Base-by-base conservation (phyloP, 1,140 invertebrate genomes). In the Polypedilum vanderplanki region DNA sequence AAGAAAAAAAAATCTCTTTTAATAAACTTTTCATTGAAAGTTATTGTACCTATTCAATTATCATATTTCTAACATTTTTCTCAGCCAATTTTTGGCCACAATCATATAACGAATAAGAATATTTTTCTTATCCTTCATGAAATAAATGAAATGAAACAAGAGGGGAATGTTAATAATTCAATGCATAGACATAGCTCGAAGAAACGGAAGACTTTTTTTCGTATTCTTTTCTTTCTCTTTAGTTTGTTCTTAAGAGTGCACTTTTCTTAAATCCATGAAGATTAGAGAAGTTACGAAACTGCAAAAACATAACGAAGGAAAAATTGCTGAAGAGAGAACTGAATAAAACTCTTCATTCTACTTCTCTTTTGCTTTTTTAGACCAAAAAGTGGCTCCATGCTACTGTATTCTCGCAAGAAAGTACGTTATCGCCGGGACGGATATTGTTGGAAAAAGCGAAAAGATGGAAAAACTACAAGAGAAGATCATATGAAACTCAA, bases 401-500 rank as follows among this genome's bases (percentile, higher is more conserved):
- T 98, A 80, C 87, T 99, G 74, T 99, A 98, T 86, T 96, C 93
- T 79, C 87, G 96, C 73, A 98, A 98, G 86, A 95, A 96, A 81
- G 96, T 98, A 67, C 89, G 95, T 40, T 99, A 98, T 85, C 88
- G 96, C 82, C 88, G 96, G 74, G 97, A 99, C 82, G 97, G 97
- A 22, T 99, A 98, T 83, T 98, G 95, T 84, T 98, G 97, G 97
- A 98, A 98, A 86, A 98, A 98, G 80, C 86, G 97, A 76, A 98
- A 98, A 85, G 96, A 98, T 84, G 97, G 96, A 7, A 98, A 98
- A 85, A 98, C 96, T 73, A 98, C 96, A 33, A 85, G 97, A 78
- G 97, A 99, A 85, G 97, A 99, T 88, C 97, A 98, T 83, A 98
- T 98, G 97, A 98, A 98, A 85, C 87, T 98, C 57, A 99, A 98